Base-by-base conservation (phyloP, 2,888 invertebrate genomes). In the Apamea epomidion region DNA sequence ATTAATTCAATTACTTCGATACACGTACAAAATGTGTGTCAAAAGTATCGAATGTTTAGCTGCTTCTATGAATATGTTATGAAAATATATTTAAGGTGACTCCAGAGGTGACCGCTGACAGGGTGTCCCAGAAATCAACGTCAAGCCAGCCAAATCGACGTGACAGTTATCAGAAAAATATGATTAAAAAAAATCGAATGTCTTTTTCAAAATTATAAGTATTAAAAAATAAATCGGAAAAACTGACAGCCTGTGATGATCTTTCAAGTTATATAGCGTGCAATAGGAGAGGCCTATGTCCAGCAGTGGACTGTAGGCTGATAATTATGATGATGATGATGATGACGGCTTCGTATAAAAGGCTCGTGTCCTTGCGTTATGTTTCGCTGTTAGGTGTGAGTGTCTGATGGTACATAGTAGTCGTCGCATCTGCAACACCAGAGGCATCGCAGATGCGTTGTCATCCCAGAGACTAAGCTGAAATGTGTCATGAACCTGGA, bases 1-100 rank as follows among this genome's bases (percentile, higher is more conserved):
- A 82, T 14, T 73, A 77, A 72, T 81, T 88, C 69, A 84, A 78
- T 86, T 76, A 76, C 69, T 67, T 80, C n/a, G 51, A 62, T 32
- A 48, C 16, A 73, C 12, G n/a, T 73, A 32, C 32, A 58, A 65
- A 54, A 48, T 81, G 60, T 68, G 29, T 67, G 65, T 65, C 37
- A 29, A 48, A 51, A 51, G 70, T 65, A 81, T 74, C 69, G 14
- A 77, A 58, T 83, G 64, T 21, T 32, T 12, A 16, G 29, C 21
- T 42, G 7, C n/a, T 48, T 74, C 8, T n/a, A n/a, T n/a, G 37
- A 71, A 54, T 71, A 25, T 60, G 4, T 78, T n/a, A 58, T 45
- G 21, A 65, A 32, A 51, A 29, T 42, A 37, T 12, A 67, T 51
- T 21, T 42, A 58, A 29, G 14, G 21, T n/a, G 12, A 45, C 32